Conservation (phyloP, 2,113 vertebrate species). For the Saguinus imperator region DNA sequence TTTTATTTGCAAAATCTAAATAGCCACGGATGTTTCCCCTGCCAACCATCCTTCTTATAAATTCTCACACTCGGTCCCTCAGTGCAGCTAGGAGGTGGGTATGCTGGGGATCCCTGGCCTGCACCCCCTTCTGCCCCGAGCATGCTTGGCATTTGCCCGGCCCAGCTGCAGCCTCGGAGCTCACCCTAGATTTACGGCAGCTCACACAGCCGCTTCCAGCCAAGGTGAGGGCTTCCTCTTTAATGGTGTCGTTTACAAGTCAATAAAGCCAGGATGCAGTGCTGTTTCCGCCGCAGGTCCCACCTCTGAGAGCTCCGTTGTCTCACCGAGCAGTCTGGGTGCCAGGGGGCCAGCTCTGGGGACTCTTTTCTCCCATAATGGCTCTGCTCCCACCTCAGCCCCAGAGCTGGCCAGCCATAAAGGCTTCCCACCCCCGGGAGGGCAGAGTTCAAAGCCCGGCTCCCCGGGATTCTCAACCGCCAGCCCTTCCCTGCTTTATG, state of each 20-base stretch:
- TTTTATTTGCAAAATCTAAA: background rate
- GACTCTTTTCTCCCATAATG: constrained; percentile 95
- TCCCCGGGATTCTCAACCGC: constrained; percentile 85
- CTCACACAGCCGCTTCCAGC: constrained; percentile 40
- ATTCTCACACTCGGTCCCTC: background rate
- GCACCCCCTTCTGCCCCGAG: background rate
- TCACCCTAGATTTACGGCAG: background rate
- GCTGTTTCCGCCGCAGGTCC: constrained; percentile 76
- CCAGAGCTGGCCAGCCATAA: constrained; percentile 89
- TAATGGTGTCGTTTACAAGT: constrained; percentile 83
- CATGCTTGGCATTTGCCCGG: background rate
- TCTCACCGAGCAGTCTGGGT: constrained; percentile 70
- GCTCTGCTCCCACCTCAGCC: constrained; percentile 91
- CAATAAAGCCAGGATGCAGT: constrained; percentile 76
- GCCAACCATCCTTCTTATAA: background rate
- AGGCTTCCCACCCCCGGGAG: constrained; percentile 85
- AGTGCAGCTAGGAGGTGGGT: background rate
- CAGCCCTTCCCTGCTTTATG: constrained; percentile 82
- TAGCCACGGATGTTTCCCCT: background rate
- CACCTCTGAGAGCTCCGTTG: constrained; percentile 79
- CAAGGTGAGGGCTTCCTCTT: constrained; percentile 79
- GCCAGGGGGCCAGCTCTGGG: constrained; percentile 68
- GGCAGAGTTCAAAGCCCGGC: constrained; percentile 90
- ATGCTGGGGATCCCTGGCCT: background rate
- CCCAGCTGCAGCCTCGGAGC: background rate